phyloP scores from a whole-genome alignment of 2,797 vertebrate species.

The Huso huso region DNA sequence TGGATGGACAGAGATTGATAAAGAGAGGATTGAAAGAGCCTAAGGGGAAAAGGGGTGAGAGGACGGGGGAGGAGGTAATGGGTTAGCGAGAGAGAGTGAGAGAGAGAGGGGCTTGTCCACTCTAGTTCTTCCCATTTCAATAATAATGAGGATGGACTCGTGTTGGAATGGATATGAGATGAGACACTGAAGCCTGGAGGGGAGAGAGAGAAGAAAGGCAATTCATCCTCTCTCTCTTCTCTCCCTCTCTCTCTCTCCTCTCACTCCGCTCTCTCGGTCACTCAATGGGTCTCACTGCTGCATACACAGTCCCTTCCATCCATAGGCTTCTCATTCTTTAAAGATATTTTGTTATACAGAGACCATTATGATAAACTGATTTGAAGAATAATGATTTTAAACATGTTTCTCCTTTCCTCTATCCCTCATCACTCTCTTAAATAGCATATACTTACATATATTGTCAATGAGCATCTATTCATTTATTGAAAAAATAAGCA shows the following conservation, averaged over 20 bases:
- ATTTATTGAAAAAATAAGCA: constrained; percentile 8
- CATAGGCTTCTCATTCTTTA: neutral
- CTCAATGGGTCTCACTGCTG: neutral
- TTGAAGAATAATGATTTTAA: neutral
- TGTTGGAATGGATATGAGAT: neutral
- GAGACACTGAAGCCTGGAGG: neutral
- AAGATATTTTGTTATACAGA: neutral
- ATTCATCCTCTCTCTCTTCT: neutral
- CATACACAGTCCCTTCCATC: neutral
- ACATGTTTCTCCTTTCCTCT: neutral
- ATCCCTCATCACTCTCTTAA: constrained; percentile 5
- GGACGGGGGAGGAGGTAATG: no score
- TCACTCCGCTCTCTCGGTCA: neutral
- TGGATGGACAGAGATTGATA: no score
- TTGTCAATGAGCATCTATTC: constrained; percentile 13
- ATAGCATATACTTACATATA: constrained; percentile 9
- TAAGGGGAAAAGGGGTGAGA: neutral
- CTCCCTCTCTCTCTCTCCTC: neutral
- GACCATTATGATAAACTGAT: neutral
- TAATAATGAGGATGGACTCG: neutral
- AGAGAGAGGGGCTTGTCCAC: neutral
- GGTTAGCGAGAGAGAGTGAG: neutral
- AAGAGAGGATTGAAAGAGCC: neutral
- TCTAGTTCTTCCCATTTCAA: neutral
- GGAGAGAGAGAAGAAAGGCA: neutral